Evolutionary conservation across 2,888 invertebrate species (phyloP).

Genomic region (Uropetala carovei): DNA sequence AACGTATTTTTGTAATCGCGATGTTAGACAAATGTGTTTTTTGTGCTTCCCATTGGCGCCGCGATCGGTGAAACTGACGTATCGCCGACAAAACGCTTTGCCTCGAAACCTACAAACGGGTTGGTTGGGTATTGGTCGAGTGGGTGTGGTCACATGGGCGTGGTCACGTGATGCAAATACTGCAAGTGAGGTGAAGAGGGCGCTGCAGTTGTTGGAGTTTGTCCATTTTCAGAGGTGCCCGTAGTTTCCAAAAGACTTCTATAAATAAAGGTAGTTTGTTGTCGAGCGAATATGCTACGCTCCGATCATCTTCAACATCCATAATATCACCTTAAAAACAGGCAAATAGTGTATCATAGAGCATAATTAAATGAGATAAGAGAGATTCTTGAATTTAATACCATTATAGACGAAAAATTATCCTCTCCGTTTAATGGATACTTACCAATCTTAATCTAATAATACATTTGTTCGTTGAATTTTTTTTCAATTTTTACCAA

Average conservation of each 20-base stretch:
- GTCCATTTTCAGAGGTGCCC: not conserved
- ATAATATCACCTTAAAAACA: too few relatives aligned
- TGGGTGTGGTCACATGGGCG: constrained; percentile 17
- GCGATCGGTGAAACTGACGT: constrained; percentile 57
- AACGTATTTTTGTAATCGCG: constrained; percentile 43
- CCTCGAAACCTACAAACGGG: constrained; percentile 10
- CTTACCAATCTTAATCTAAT: not conserved
- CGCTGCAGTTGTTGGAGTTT: constrained; percentile 1
- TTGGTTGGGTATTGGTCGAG: not conserved
- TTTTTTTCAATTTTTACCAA: not conserved
- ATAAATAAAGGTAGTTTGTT: not conserved
- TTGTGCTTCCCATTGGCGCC: constrained; percentile 35
- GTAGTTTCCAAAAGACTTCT: constrained; percentile 18
- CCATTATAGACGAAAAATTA: not conserved
- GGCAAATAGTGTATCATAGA: too few relatives aligned
- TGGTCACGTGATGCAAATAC: not conserved
- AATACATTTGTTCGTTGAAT: constrained; percentile 14
- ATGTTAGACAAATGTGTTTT: constrained; percentile 38
- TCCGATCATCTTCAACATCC: too few relatives aligned
- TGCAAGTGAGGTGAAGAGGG: constrained; percentile 1
- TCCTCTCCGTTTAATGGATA: not conserved
- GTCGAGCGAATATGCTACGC: not conserved
- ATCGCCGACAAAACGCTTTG: constrained; percentile 46
- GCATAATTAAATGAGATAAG: not conserved
- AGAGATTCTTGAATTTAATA: not conserved